Evolutionary conservation across 2,113 vertebrate genomes (phyloP).

Genomic region (Plecturocebus donacophilus): DNA sequence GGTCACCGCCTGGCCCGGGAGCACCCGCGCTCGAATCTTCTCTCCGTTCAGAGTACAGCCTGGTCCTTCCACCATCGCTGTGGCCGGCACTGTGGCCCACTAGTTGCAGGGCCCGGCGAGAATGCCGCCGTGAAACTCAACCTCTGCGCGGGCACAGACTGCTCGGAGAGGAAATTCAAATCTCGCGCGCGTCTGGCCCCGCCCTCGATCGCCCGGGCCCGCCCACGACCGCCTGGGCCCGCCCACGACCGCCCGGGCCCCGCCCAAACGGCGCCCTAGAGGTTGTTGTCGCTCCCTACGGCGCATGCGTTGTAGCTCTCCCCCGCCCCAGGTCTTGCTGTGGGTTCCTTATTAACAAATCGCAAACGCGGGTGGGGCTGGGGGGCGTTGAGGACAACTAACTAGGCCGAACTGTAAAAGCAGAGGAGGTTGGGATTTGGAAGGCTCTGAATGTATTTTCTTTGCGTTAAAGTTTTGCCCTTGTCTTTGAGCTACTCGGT

Average conservation of each 20-base stretch:
- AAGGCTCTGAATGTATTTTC: not conserved
- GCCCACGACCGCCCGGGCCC: not conserved
- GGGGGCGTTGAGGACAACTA: rapidly evolving
- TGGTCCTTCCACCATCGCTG: slow-evolving; percentile 94
- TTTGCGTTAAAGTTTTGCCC: not conserved
- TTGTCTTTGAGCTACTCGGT: not conserved
- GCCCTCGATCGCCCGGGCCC: rapidly evolving
- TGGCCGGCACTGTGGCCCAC: rapidly evolving
- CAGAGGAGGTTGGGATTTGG: rapidly evolving
- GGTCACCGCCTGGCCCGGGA: slow-evolving; percentile 87
- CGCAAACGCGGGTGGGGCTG: rapidly evolving
- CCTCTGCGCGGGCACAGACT: rapidly evolving
- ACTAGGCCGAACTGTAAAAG: rapidly evolving
- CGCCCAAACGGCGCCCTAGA: rapidly evolving
- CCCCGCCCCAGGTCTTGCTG: rapidly evolving
- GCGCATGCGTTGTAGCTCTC: not conserved
- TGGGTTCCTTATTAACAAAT: rapidly evolving
- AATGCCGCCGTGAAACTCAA: rapidly evolving
- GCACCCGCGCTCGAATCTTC: slow-evolving; percentile 86
- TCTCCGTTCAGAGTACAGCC: slow-evolving; percentile 90
- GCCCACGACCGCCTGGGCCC: not conserved
- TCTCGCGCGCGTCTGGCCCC: slow-evolving; percentile 21
- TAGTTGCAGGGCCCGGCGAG: rapidly evolving
- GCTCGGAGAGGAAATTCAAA: slow-evolving; percentile 3
- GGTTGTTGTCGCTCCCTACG: rapidly evolving